phyloP scores from a whole-genome alignment of 2,888 invertebrate genomes.

The Apamea monoglypha region DNA sequence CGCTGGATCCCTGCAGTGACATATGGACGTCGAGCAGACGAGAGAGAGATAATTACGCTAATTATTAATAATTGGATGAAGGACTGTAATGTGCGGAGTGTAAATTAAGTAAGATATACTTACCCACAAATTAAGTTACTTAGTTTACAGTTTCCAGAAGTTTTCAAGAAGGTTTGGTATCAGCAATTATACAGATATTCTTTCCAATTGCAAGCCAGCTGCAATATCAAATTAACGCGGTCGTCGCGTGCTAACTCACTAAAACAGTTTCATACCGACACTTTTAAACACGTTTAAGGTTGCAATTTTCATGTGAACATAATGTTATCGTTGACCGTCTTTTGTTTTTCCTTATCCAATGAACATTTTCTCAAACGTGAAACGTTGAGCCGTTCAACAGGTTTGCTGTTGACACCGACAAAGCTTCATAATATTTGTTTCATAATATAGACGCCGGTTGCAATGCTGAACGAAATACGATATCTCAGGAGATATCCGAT shows the following conservation, averaged over 20 bases:
- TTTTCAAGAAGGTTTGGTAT: background rate
- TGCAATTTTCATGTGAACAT: background rate
- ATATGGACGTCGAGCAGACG: background rate
- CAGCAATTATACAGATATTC: background rate
- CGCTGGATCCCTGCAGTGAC: too few relatives aligned
- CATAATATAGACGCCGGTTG: slow-evolving; percentile 5
- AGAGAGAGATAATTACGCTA: background rate
- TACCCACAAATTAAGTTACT: background rate
- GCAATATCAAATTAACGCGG: background rate
- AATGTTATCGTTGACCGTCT: too few relatives aligned
- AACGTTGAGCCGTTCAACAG: slow-evolving; percentile 8
- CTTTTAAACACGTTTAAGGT: too few relatives aligned
- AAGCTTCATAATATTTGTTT: slow-evolving; percentile 3
- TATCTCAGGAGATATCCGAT: slow-evolving; percentile 14
- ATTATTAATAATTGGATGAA: background rate
- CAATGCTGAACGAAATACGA: slow-evolving; percentile 34
- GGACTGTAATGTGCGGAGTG: background rate
- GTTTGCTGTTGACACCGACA: slow-evolving; percentile 6
- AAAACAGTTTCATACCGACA: background rate
- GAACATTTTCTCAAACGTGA: slow-evolving; percentile 6
- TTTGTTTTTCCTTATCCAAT: background rate
- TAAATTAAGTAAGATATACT: background rate
- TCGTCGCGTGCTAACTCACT: background rate
- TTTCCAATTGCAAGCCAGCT: slow-evolving; percentile 9
- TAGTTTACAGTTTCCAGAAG: too few relatives aligned